Conservation (phyloP, 2,113 vertebrate species). For the Euleptes europaea region DNA sequence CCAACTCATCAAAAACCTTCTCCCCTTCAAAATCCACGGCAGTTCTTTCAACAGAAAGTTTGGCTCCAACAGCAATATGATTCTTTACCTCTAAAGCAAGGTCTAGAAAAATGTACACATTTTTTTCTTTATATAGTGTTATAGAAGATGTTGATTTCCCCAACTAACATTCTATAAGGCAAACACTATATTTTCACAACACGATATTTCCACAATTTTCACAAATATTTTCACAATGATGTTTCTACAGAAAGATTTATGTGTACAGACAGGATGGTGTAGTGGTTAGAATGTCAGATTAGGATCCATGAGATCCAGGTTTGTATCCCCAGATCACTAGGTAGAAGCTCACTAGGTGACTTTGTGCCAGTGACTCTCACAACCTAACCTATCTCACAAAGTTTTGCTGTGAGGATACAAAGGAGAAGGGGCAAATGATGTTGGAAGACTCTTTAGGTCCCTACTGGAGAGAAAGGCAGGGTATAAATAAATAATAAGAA, state of each 20-base stretch:
- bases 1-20: conserved; percentile 25
- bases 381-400: too few species aligned
- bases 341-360: too few species aligned
- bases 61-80: conserved; percentile 49
- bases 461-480: too few species aligned
- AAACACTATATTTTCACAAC: neutral
- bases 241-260: neutral
- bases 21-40: conserved; percentile 25
- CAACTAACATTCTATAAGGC: neutral
- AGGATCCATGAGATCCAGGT: too few species aligned
- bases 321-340: too few species aligned
- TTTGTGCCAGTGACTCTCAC: too few species aligned
- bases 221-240: neutral
- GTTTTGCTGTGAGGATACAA: too few species aligned
- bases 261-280: too few species aligned
- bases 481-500: too few species aligned
- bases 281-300: too few species aligned
- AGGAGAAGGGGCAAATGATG: too few species aligned
- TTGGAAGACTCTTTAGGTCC: too few species aligned
- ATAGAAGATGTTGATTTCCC: neutral
- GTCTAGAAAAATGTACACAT: conserved; percentile 12
- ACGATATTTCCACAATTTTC: neutral
- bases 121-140: neutral
- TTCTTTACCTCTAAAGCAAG: conserved; percentile 49
- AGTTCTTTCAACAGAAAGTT: conserved; percentile 36